Percentiles rank a stretch among this genome's conserved stretches.
Conservation (phyloP, 2,797 vertebrate species). For the Danionella dracula region DNA sequence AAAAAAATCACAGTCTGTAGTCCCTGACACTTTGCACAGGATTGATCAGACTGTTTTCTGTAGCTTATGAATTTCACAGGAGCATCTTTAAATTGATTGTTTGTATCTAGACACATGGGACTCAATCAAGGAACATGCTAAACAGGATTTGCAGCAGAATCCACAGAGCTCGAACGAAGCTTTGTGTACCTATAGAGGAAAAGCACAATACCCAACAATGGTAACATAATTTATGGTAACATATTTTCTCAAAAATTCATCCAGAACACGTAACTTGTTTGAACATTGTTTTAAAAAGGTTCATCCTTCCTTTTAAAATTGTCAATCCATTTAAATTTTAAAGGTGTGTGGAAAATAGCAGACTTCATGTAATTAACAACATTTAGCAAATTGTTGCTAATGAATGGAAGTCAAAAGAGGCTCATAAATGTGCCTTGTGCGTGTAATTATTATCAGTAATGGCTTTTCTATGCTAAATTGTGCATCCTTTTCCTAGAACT, state of each 20-base stretch:
- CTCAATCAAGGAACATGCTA: not conserved
- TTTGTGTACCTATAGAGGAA: no score
- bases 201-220: no score
- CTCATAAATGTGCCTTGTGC: not conserved
- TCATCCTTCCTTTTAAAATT: no score
- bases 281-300: no score
- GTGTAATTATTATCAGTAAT: not conserved
- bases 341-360: no score
- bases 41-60: constrained; percentile 4
- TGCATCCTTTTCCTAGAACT: not conserved
- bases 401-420: not conserved
- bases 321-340: no score
- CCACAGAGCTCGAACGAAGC: not conserved
- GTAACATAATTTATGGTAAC: no score
- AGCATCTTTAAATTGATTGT: constrained; percentile 27
- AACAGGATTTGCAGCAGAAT: not conserved
- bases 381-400: no score
- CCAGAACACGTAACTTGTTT: no score
- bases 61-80: not conserved
- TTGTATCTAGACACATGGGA: not conserved
- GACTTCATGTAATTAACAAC: no score
- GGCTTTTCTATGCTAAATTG: not conserved
- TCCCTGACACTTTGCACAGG: constrained; percentile 3
- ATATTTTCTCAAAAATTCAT: no score
- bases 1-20: not conserved